These are phyloP conservation scores for Ganaspis sp. DNA, from an alignment of 1,140 invertebrate genomes.

Conservation along the genomic window DNA sequence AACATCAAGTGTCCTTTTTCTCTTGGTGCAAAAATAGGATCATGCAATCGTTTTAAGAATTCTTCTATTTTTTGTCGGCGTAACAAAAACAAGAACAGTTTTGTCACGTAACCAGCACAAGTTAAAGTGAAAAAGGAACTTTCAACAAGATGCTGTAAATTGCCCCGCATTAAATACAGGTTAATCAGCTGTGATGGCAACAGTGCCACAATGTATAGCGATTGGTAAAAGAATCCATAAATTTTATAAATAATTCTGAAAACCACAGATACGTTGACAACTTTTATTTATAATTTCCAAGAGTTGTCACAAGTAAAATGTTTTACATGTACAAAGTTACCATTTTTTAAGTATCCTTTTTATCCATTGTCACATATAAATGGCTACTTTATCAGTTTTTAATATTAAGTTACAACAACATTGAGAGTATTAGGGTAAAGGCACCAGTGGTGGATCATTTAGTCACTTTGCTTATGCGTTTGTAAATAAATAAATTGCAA, in stretches of 20 bases:
- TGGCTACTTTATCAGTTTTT: too few relatives aligned
- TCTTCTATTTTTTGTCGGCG: background rate
- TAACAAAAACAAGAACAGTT: background rate
- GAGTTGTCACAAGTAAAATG: background rate
- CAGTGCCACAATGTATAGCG: background rate
- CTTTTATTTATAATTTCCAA: background rate
- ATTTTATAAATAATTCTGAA: background rate
- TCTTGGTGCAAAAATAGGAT: slow-evolving; percentile 3
- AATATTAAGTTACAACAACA: too few relatives aligned
- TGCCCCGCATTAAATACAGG: background rate
- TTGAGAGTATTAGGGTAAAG: too few relatives aligned
- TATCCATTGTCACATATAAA: too few relatives aligned
- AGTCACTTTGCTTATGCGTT: too few relatives aligned
- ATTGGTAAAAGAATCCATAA: slow-evolving; percentile 10
- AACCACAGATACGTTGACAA: too few relatives aligned
- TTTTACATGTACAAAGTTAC: background rate
- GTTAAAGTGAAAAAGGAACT: slow-evolving; percentile 14
- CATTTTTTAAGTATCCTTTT: too few relatives aligned
- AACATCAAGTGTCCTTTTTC: background rate
- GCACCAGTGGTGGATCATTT: too few relatives aligned
- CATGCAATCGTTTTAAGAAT: background rate
- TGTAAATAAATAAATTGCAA: too few relatives aligned
- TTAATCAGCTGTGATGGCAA: background rate
- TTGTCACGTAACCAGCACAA: background rate
- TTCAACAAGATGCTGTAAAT: background rate